phyloP scores from a whole-genome alignment of 2,888 invertebrate species.

The Tinea trinotella region DNA sequence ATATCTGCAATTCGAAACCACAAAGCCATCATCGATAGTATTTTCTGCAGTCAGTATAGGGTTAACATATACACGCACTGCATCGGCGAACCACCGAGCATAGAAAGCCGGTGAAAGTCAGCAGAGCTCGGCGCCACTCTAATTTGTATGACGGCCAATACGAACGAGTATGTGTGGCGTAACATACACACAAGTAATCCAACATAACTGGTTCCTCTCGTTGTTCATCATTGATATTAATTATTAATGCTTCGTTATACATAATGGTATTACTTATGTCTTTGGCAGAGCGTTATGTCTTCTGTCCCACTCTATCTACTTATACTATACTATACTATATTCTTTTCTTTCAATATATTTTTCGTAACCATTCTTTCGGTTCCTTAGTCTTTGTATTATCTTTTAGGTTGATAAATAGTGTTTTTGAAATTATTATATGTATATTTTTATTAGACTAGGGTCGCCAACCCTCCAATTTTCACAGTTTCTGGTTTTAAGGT shows the following conservation, averaged over 20 bases:
- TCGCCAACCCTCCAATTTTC: too few relatives aligned
- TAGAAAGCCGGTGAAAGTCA: constrained; percentile 20
- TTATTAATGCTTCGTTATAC: constrained; percentile 1
- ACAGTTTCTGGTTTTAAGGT: too few relatives aligned
- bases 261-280: background rate
- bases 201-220: background rate
- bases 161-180: background rate
- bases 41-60: background rate
- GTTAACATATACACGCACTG: constrained; percentile 8
- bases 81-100: constrained; percentile 1
- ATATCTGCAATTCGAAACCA: too few relatives aligned
- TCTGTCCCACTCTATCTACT: too few relatives aligned
- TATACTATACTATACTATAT: too few relatives aligned
- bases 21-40: too few relatives aligned
- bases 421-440: too few relatives aligned
- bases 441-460: too few relatives aligned
- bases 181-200: background rate
- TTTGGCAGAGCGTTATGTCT: background rate
- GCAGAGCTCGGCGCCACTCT: constrained; percentile 2
- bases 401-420: too few relatives aligned
- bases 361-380: too few relatives aligned
- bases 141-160: constrained; percentile 17
- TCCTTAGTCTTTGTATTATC: too few relatives aligned
- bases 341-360: too few relatives aligned
- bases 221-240: background rate